Conservation (phyloP, 2,113 vertebrate species). For the human (Homo sapiens) region DNA sequence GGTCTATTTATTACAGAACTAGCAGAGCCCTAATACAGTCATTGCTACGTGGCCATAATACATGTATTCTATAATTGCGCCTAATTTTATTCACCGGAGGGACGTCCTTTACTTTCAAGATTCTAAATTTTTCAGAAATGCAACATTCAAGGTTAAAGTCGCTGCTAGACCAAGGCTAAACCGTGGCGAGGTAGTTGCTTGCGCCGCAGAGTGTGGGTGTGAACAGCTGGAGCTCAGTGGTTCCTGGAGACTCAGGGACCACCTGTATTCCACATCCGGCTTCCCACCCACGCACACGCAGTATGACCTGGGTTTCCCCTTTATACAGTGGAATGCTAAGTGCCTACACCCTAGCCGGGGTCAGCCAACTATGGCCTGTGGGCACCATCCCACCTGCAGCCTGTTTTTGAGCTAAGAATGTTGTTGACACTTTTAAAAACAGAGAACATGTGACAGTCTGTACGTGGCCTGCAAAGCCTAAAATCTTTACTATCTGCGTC, state of each 20-base stretch:
- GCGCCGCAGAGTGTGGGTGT: not conserved
- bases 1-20: conserved; percentile 54
- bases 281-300: not conserved
- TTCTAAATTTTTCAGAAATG: not conserved
- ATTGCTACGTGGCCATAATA: not conserved
- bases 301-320: not conserved
- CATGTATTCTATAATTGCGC: conserved; percentile 14
- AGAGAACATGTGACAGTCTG: not conserved
- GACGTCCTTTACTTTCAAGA: not conserved
- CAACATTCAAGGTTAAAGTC: not conserved
- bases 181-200: conserved; percentile 22
- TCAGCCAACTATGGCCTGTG: accelerated
- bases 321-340: accelerated
- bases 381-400: not conserved
- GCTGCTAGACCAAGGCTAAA: not conserved
- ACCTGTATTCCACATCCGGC: not conserved
- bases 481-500: not conserved
- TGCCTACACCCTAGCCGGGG: not conserved
- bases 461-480: accelerated
- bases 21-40: not conserved
- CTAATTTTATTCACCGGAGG: not conserved
- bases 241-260: not conserved
- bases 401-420: not conserved
- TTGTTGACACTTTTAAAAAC: not conserved
- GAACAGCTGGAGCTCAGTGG: not conserved